Percentiles rank a stretch among this genome's conserved stretches.
Evolutionary conservation across 2,113 vertebrate genomes (phyloP).

Genomic region (Larimichthys crocea): DNA sequence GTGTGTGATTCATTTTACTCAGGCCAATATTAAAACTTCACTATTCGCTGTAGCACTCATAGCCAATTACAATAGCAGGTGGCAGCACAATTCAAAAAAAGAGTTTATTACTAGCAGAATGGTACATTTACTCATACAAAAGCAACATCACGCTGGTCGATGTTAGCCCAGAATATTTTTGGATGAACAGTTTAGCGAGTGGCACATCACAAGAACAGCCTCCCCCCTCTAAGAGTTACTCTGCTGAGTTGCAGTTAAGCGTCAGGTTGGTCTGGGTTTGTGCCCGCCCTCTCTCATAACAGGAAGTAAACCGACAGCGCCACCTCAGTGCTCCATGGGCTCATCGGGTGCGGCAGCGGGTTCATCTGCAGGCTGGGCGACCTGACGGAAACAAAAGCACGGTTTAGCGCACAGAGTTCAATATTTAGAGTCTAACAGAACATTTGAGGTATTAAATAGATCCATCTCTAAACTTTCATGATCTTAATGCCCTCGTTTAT

Average conservation of each 20-base stretch:
- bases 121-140: conserved; percentile 78
- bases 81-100: conserved; percentile 74
- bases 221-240: conserved; percentile 15
- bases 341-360: conserved; percentile 87
- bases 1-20: background rate
- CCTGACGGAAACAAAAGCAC: conserved; percentile 71
- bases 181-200: conserved; percentile 55
- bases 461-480: background rate
- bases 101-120: conserved; percentile 75
- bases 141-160: conserved; percentile 64
- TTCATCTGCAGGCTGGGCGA: conserved; percentile 87
- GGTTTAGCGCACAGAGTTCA: background rate
- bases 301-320: conserved; percentile 8
- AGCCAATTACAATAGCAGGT: background rate
- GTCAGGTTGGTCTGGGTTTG: conserved; percentile 42
- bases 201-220: conserved; percentile 60
- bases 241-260: conserved; percentile 16
- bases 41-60: background rate
- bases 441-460: background rate
- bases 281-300: background rate
- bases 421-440: background rate
- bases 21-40: too few relatives aligned
- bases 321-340: conserved; percentile 94
- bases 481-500: background rate
- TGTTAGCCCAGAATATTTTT: conserved; percentile 60